Evolutionary conservation across 2,113 vertebrate genomes (phyloP), one percentile per base, ranked within the genome.

Genomic region (Melanotaenia duboulayi): DNA sequence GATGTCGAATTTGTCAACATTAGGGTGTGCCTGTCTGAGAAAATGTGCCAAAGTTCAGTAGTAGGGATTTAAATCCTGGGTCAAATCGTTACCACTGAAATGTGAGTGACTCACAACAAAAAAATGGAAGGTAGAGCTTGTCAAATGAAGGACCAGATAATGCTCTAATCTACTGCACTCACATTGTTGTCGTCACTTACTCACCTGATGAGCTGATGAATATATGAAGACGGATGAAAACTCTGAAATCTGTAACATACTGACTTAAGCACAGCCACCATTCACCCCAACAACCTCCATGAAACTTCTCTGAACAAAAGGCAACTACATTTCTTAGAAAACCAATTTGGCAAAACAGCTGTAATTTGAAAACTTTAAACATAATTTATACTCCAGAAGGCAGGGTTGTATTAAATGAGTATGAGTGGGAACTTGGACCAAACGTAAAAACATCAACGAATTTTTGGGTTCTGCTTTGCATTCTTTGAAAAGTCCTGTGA

Each of bases 81-180:
- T n/a, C n/a, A 81, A 89, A 81, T 54, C 58, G 52, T 40, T 63
- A 32, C 72, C 62, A 44, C 22, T 86, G 56, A 83, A 69, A 73
- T 67, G 46, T 68, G 44, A 74, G 60, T 85, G 78, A 89, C 74
- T 90, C 87, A 84, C 70, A 70, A 64, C 42, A 50, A 67, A 74
- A 51, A 66, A 69, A 83, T 55, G 73, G 39, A 76, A 78, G 73
- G 39, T 69, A 52, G 55, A 55, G 78, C 50, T 63, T 0, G 4
- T 67, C 50, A 54, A 67, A 54, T 25, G 20, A 58, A 10, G 48
- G 71, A 80, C n/a, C n/a, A n/a, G n/a, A 84, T 23, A 57, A 17
- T 40, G 57, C n/a, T 59, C 72, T 65, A 13, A 42, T 50, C 17
- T 46, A 11, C 19, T 23, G n/a, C 65, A 51, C 60, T 80, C 46